Percentiles rank a stretch among this genome's conserved stretches.
These are phyloP conservation scores for Dromas ardeola DNA, from an alignment of 2,113 vertebrate genomes.

Conservation along the genomic window DNA sequence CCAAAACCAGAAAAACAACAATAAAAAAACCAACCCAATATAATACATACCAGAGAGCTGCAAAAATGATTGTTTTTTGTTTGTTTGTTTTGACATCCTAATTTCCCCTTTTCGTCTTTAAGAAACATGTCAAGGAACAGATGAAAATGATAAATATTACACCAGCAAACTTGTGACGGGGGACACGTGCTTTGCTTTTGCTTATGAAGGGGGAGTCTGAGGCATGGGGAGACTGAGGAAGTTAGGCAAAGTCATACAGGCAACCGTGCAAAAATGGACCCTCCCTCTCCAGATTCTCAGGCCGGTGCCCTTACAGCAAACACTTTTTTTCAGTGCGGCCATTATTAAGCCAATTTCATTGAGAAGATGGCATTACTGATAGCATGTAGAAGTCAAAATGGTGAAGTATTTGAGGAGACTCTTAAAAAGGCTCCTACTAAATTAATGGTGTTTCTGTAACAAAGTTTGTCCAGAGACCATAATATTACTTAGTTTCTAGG, in stretches of 20 bases:
- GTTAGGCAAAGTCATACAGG: not conserved
- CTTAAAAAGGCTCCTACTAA: not conserved
- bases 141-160: not conserved
- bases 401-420: not conserved
- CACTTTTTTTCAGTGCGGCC: not conserved
- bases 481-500: not conserved
- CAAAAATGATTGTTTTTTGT: not conserved
- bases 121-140: not conserved
- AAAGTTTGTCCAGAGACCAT: not conserved
- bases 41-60: not conserved
- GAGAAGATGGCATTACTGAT: not conserved
- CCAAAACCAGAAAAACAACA: not conserved
- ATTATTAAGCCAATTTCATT: not conserved
- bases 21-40: not conserved
- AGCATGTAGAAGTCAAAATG: not conserved
- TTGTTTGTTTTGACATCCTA: not conserved
- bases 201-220: not conserved
- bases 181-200: accelerated
- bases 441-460: not conserved
- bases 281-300: not conserved
- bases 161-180: not conserved
- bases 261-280: not conserved
- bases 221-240: not conserved
- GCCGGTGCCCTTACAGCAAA: not conserved
- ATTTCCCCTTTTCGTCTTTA: not conserved